Percentiles rank a stretch among this genome's conserved stretches.
phyloP scores from a whole-genome alignment of 2,888 invertebrate species.

The Melolontha melolontha region DNA sequence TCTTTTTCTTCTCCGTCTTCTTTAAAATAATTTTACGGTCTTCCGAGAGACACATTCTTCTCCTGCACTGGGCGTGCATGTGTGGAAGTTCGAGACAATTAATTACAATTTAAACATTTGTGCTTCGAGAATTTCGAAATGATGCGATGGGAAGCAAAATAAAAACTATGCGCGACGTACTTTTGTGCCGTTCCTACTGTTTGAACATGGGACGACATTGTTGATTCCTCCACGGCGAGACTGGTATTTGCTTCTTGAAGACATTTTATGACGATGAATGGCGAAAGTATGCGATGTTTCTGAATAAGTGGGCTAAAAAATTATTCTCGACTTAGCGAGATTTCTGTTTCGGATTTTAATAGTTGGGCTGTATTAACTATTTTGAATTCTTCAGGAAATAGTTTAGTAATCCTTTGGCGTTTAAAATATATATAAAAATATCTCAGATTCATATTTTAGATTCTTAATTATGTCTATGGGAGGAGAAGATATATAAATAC shows the following conservation, averaged over 20 bases:
- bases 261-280: not conserved
- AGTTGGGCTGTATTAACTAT: not conserved
- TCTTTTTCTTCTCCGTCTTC: too few relatives aligned
- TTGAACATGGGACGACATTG: constrained; percentile 4
- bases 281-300: not conserved
- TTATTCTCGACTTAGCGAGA: not conserved
- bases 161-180: not conserved
- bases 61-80: too few relatives aligned
- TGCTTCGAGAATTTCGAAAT: constrained; percentile 24
- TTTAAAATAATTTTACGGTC: too few relatives aligned
- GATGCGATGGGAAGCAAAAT: constrained; percentile 3
- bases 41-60: too few relatives aligned
- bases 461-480: too few relatives aligned
- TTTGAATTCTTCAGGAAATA: not conserved
- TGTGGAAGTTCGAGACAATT: constrained; percentile 15
- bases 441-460: too few relatives aligned
- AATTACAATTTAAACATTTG: constrained; percentile 36
- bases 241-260: constrained; percentile 1
- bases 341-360: not conserved
- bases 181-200: not conserved
- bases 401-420: not conserved
- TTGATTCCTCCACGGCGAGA: constrained; percentile 4
- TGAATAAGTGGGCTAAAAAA: not conserved
- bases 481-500: too few relatives aligned
- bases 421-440: too few relatives aligned